Base-by-base conservation (phyloP, 2,113 vertebrate genomes). In the Nothocercus nigrocapillus region DNA sequence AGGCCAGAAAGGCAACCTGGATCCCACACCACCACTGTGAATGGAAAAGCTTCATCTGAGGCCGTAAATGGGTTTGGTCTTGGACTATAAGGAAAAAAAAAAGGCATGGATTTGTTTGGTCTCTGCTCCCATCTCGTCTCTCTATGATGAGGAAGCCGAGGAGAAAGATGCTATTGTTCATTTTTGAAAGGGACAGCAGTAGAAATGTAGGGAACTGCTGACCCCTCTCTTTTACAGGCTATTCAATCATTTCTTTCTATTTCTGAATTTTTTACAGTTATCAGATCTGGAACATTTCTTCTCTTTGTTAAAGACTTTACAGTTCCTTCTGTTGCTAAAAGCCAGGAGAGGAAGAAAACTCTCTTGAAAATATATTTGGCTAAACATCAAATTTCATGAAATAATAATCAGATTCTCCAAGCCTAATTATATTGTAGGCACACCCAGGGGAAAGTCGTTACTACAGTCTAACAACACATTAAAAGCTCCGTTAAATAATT, bases 401-500 rank as follows among this genome's bases (percentile, higher is more conserved):
- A 97, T 93, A 96, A 95, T 95, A 34, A 97, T 96, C 86, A 20
- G 62, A 9, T 80, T 82, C 64, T 89, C 77, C 93, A 66, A 80
- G 94, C 67, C 92, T 93, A 56, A 90, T 96, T 93, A 92, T 96
- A 90, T 75, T 56, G 61, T n/a, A 91, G 89, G 27, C 88, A 94
- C 90, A 53, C 95, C 93, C 94, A 45, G 59, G 95, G 96, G 94
- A 94, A 77, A 88, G 88, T 91, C 63, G 32, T 40, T 70, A 34
- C 80, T 88, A 16, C 82, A 85, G 90, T 89, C 91, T 74, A 86
- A 88, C 85, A 80, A 6, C 38, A 34, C 93, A 82, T 93, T 95
- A 91, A 89, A 93, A 95, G 83, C 89, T 21, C 0, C 45, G 69
- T 82, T 97, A 79, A 97, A 97, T 97, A 96, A 97, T 96, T 96